Percentiles rank a stretch among this genome's conserved stretches.
phyloP scores from a whole-genome alignment of 2,888 invertebrate genomes.

The Rotaria socialis region DNA sequence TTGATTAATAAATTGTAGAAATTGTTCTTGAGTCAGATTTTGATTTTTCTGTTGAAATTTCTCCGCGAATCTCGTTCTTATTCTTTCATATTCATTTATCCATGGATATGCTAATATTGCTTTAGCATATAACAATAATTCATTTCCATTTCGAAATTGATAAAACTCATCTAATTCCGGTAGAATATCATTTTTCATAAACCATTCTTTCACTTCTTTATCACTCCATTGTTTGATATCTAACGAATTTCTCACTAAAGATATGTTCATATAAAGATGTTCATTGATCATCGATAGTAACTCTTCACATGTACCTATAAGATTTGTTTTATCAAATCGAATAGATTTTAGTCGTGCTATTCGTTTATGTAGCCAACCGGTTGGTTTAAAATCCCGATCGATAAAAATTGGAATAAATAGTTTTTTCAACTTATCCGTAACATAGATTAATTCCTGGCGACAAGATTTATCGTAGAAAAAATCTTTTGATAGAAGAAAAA shows the following conservation, averaged over 20 bases:
- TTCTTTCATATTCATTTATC: slow-evolving; percentile 6
- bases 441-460: background rate
- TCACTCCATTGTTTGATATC: background rate
- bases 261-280: background rate
- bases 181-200: background rate
- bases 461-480: background rate
- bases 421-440: background rate
- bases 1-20: background rate
- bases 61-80: background rate
- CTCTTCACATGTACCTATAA: background rate
- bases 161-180: background rate
- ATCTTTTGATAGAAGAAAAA: background rate
- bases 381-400: background rate
- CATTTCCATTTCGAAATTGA: background rate
- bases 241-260: background rate
- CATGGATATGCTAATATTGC: background rate
- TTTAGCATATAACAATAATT: background rate
- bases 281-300: background rate
- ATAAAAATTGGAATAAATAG: background rate
- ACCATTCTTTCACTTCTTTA: background rate
- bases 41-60: background rate
- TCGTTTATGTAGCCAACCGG: background rate
- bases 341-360: background rate
- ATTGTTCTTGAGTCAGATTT: background rate
- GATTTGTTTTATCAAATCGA: background rate